phyloP scores from a whole-genome alignment of 2,797 vertebrate species.

The Bradypus variegatus region DNA sequence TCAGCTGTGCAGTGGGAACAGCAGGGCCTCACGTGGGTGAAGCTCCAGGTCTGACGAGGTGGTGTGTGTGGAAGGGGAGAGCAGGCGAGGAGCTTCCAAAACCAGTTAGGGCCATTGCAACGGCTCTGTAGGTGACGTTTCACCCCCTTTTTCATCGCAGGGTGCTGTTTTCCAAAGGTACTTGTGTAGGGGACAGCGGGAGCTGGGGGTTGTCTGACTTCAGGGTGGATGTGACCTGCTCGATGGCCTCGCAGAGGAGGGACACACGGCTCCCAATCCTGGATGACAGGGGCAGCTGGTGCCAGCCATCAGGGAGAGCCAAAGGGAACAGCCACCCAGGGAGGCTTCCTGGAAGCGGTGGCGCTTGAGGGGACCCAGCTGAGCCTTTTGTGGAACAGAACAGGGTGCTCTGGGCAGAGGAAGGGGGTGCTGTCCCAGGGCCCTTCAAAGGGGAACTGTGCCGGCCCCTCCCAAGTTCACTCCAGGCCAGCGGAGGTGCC shows the following conservation, averaged over 20 bases:
- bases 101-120: neutral
- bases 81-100: neutral
- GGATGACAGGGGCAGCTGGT: neutral
- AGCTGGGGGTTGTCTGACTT: neutral
- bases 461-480: too few relatives aligned
- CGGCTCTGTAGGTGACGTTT: accelerated
- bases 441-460: too few relatives aligned
- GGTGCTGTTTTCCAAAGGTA: neutral
- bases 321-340: neutral
- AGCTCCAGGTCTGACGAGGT: neutral
- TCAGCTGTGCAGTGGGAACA: too few relatives aligned
- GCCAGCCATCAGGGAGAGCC: neutral
- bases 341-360: neutral
- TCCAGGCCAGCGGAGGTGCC: too few relatives aligned
- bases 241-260: accelerated
- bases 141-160: neutral
- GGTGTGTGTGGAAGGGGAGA: neutral
- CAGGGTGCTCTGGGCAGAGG: neutral
- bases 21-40: accelerated
- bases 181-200: neutral
- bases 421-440: too few relatives aligned
- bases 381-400: neutral
- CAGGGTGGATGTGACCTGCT: conserved; percentile 44
- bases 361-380: neutral
- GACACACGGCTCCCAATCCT: conserved; percentile 21